Conservation (phyloP, 2,888 invertebrate genomes). For the Cheilosia scutellata region DNA sequence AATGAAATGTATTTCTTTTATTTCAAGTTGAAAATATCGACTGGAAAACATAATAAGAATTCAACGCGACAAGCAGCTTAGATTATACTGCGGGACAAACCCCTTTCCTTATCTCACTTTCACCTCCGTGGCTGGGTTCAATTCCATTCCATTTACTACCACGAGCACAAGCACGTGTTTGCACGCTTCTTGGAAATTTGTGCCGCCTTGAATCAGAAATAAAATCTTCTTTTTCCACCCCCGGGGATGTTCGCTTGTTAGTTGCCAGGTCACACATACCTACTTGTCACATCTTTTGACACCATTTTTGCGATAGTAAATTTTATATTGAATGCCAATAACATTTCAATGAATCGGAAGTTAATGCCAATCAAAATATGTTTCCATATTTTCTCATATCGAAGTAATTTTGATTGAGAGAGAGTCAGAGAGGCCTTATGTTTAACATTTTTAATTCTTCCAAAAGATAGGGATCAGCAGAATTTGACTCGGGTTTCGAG, state of each 20-base stretch:
- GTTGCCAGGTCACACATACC: constrained; percentile 14
- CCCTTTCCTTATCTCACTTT: too few relatives aligned
- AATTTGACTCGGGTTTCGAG: constrained; percentile 5
- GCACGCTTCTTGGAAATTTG: constrained; percentile 8
- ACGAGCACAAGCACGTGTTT: constrained; percentile 1
- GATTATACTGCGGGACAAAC: too few relatives aligned
- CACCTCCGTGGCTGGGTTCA: too few relatives aligned
- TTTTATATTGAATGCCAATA: constrained; percentile 22
- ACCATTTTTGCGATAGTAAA: constrained; percentile 23
- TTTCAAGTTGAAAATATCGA: too few relatives aligned
- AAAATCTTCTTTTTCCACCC: neutral
- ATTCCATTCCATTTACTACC: constrained; percentile 6
- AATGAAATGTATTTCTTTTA: too few relatives aligned
- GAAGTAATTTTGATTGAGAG: constrained; percentile 24
- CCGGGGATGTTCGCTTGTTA: constrained; percentile 10
- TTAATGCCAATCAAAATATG: constrained; percentile 40
- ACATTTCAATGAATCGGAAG: constrained; percentile 32
- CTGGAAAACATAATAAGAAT: too few relatives aligned
- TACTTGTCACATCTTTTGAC: constrained; percentile 32
- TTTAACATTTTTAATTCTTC: constrained; percentile 27
- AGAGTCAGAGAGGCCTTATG: neutral
- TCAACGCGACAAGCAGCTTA: too few relatives aligned
- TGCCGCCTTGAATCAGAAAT: constrained; percentile 29
- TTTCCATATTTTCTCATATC: neutral
- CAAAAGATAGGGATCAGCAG: constrained; percentile 22